Percentiles rank a stretch among this genome's conserved stretches.
Evolutionary conservation across 64 coral and sea anemone genomes (phyloP).

Genomic region (Porites lutea): DNA sequence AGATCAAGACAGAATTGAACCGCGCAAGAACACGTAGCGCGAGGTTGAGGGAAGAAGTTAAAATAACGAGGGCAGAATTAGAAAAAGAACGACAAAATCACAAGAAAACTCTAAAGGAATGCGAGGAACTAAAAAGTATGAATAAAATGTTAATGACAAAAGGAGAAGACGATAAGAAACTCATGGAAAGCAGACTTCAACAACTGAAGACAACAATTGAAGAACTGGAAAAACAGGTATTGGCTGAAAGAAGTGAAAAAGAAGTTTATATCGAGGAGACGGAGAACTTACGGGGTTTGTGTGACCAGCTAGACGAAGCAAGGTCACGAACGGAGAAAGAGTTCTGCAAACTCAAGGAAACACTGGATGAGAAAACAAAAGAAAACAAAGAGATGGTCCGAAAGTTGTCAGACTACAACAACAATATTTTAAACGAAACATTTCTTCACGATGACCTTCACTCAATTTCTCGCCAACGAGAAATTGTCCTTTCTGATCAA

Average conservation of each 20-base stretch:
- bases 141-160: constrained; percentile 13
- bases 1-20: constrained; percentile 43
- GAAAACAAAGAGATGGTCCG: neutral
- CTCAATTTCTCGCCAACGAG: neutral
- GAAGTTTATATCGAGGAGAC: neutral
- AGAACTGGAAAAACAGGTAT: neutral
- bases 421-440: neutral
- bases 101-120: constrained; percentile 43
- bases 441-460: neutral
- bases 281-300: neutral
- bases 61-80: neutral
- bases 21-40: constrained; percentile 50
- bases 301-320: constrained; percentile 11
- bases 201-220: neutral
- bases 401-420: neutral
- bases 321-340: neutral
- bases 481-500: neutral
- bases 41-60: constrained; percentile 50
- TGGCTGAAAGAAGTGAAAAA: constrained; percentile 4
- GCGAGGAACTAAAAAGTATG: constrained; percentile 55
- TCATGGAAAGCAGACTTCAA: neutral
- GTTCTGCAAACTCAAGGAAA: neutral
- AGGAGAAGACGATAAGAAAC: neutral
- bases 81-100: constrained; percentile 42
- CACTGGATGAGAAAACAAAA: neutral